These are phyloP conservation scores for Metaphire vulgaris DNA, from an alignment of 1,140 invertebrate species.

Conservation along the genomic window DNA sequence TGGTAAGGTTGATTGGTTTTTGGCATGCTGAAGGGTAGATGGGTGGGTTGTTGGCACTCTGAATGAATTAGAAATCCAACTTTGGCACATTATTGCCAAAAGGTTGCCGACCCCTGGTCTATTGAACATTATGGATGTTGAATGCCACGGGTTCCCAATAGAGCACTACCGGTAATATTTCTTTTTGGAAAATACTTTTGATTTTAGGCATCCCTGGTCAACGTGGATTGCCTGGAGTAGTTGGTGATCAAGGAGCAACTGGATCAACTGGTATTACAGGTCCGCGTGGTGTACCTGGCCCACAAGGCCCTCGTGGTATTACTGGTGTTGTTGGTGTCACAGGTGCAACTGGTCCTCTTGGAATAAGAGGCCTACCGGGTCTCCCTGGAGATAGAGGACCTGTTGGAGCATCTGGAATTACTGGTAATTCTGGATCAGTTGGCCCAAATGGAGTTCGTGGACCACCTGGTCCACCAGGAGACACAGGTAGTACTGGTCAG, in stretches of 20 bases:
- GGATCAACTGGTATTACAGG: constrained; percentile 1
- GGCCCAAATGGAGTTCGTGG: constrained; percentile 19
- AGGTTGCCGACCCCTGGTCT: too few species aligned
- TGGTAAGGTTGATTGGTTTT: too few species aligned
- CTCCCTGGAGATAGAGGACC: background rate
- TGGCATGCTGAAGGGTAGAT: too few species aligned
- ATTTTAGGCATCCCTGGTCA: constrained; percentile 9
- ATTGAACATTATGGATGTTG: too few species aligned
- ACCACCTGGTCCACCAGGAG: constrained; percentile 18
- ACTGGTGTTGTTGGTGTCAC: background rate
- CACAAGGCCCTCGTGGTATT: background rate
- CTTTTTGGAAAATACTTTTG: too few species aligned
- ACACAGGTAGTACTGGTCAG: constrained; percentile 17
- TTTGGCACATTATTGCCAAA: too few species aligned
- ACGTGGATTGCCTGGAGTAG: background rate
- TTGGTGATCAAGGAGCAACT: background rate
- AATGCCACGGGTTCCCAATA: too few species aligned
- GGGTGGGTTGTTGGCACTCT: too few species aligned
- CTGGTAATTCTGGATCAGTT: constrained; percentile 1
- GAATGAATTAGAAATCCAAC: too few species aligned
- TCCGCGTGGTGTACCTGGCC: background rate
- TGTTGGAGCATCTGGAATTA: background rate
- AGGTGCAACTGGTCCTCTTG: constrained; percentile 6
- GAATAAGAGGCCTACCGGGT: constrained; percentile 5
- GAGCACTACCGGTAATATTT: too few species aligned